phyloP scores from a whole-genome alignment of 2,113 vertebrate species.

The Petromus typicus region DNA sequence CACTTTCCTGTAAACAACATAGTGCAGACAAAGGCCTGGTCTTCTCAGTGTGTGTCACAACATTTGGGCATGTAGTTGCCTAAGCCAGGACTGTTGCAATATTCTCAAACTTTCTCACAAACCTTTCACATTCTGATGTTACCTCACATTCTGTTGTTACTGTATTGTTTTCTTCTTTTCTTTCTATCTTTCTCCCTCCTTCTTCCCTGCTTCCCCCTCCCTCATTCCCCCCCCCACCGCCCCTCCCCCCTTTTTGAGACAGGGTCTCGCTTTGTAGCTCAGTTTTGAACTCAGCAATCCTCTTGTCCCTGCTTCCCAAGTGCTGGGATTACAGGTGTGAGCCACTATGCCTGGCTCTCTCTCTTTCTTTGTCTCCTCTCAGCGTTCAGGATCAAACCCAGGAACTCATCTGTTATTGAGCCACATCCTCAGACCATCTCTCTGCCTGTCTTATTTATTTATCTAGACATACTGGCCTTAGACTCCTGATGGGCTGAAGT shows the following conservation, averaged over 20 bases:
- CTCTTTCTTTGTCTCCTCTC: background rate
- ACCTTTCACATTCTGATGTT: background rate
- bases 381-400: background rate
- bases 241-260: too few species aligned
- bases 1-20: background rate
- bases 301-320: too few species aligned
- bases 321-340: too few species aligned
- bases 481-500: background rate
- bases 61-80: background rate
- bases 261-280: too few species aligned
- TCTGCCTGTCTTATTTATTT: background rate
- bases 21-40: background rate
- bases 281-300: too few species aligned
- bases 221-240: too few species aligned
- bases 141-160: background rate
- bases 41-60: background rate
- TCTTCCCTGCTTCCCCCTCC: too few species aligned
- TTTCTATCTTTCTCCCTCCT: too few species aligned
- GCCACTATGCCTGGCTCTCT: too few species aligned
- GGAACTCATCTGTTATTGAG: background rate
- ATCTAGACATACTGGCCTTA: background rate
- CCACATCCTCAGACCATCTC: background rate
- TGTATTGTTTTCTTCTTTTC: background rate
- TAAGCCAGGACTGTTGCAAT: accelerated
- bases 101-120: background rate